Evolutionary conservation across 1,140 invertebrate species (phyloP).

Genomic region (Leptestheria dahalacensis): DNA sequence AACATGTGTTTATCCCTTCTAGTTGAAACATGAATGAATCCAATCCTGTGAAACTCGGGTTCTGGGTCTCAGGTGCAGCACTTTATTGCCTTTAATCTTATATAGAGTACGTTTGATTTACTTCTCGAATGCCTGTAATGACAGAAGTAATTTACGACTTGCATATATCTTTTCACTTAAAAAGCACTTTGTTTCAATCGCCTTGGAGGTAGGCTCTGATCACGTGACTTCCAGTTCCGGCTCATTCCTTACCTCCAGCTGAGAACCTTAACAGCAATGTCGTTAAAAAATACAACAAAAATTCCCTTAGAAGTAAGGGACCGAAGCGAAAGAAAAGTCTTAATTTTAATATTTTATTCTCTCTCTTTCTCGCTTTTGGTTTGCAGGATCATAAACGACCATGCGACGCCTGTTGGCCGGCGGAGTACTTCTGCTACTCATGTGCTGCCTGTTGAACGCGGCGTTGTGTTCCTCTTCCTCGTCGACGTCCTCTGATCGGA

Average conservation of each 20-base stretch:
- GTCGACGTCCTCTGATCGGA: background rate
- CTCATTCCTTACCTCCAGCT: background rate
- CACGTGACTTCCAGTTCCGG: background rate
- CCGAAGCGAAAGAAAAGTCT: too few relatives aligned
- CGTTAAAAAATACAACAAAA: too few relatives aligned
- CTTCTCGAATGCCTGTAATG: background rate
- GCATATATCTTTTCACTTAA: background rate
- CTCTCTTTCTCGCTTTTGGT: too few relatives aligned
- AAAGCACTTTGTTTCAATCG: background rate
- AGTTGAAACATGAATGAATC: too few relatives aligned
- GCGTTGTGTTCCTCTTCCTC: slow-evolving; percentile 11
- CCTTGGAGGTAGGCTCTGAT: background rate
- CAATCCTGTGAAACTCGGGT: too few relatives aligned
- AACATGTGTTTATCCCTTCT: too few relatives aligned
- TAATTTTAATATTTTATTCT: too few relatives aligned
- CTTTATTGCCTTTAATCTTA: too few relatives aligned
- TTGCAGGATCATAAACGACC: slow-evolving; percentile 16
- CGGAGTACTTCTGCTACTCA: slow-evolving; percentile 15
- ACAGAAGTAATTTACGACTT: background rate
- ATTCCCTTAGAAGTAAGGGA: too few relatives aligned
- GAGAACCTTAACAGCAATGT: background rate
- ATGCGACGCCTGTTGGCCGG: slow-evolving; percentile 15
- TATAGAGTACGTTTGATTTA: too few relatives aligned
- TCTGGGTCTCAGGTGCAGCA: too few relatives aligned
- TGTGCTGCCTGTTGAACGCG: slow-evolving; percentile 12